Evolutionary conservation across 2,113 vertebrate species (phyloP), one percentile per base, ranked within the genome.

Genomic region (Xiphorhynchus elegans): DNA sequence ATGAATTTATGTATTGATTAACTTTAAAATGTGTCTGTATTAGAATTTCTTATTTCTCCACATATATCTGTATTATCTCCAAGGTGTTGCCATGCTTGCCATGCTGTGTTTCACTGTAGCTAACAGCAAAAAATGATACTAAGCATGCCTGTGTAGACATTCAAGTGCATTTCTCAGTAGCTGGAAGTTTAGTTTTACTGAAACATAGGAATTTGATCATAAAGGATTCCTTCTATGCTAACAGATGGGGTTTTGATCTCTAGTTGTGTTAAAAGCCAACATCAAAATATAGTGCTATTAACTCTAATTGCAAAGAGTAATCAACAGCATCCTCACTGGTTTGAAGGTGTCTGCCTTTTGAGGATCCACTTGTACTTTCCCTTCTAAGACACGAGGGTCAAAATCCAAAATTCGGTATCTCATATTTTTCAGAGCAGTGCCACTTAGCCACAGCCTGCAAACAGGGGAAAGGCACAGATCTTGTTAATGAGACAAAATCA

Each of bases 361-460:
- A 80, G 98, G 94, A 92, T 99, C 98, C 89, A 98, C 90, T 35
- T 98, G 97, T 55, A 99, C 97, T 97, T 99, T 99, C 79, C 98
- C 98, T 86, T 97, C 97, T 86, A 99, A 97, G 84, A 99, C 92
- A 90, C 94, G 98, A 62, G 98, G 98, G 72, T 99, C 98, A 94
- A 99, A 99, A 94, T 98, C 92, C 50, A 99, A 90, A 94, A 99
- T 98, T 84, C 95, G 98, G 81, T 99, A 98, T 70, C 98, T 99
- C 50, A 99, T 46, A 50, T 96, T 97, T 97, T 98, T 99, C 76
- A 99, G 94, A 85, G 92, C 95, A 53, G 97, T 96, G 81, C 97
- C 97, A 91, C 96, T 98, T 29, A 99, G 97, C 99, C 99, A 99
- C 23, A 93, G 88, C 84, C 99, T 99, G 97, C 63, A 85, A 80